Percentiles rank a stretch among this genome's conserved stretches.
Conservation (phyloP, 2,888 invertebrate species). For the Ptilodon capucinus region DNA sequence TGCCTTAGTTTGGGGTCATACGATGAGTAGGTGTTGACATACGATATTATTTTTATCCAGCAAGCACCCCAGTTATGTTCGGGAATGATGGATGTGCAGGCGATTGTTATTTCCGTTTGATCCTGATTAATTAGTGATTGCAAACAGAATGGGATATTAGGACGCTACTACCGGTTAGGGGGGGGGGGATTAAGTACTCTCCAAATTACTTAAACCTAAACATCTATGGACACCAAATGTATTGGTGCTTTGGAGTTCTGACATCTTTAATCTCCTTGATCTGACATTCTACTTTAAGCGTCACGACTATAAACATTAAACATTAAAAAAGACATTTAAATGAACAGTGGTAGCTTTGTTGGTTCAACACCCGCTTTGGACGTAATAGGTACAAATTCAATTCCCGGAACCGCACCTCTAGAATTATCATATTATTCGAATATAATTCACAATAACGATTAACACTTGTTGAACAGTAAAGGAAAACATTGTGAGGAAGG, state of each 20-base stretch:
- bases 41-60: neutral
- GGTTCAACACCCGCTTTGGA: too few species aligned
- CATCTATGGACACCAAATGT: conserved; percentile 24
- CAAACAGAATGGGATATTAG: conserved; percentile 75
- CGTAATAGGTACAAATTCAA: too few species aligned
- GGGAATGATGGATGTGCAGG: conserved; percentile 43
- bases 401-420: too few species aligned
- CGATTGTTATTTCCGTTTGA: conserved; percentile 67
- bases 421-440: too few species aligned
- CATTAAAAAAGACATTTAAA: too few species aligned
- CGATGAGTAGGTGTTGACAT: too few species aligned
- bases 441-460: too few species aligned
- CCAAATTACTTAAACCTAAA: conserved; percentile 30
- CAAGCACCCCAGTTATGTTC: neutral
- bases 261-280: neutral
- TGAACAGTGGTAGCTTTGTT: too few species aligned
- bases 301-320: too few species aligned
- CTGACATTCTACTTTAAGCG: neutral
- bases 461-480: too few species aligned
- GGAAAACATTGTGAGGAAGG: too few species aligned
- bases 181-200: conserved; percentile 56
- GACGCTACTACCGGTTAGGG: conserved; percentile 43
- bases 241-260: neutral
- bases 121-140: conserved; percentile 74
- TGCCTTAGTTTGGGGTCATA: too few species aligned